Conservation (phyloP, 2,888 invertebrate species). For the Conchocele bisecta region DNA sequence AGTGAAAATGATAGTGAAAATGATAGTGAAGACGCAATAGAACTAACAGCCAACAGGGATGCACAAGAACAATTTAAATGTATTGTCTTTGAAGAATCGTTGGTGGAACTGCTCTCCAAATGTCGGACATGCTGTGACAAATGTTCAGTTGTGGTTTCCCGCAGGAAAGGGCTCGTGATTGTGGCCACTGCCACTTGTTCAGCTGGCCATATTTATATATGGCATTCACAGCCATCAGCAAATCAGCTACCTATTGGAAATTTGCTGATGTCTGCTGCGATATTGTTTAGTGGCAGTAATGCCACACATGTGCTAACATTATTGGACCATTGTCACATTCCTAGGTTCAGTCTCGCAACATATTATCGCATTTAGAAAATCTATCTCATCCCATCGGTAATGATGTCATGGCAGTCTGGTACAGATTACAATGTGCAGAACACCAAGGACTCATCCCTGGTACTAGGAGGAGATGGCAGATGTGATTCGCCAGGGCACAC, state of each 20-base stretch:
- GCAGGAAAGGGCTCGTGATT: too few relatives aligned
- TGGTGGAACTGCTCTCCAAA: too few relatives aligned
- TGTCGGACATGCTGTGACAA: too few relatives aligned
- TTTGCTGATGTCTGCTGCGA: slow-evolving; percentile 3
- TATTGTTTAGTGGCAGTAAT: slow-evolving; percentile 11
- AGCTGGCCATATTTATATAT: background rate
- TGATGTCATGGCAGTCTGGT: background rate
- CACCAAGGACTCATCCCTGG: background rate
- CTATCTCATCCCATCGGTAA: slow-evolving; percentile 10
- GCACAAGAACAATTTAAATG: too few relatives aligned
- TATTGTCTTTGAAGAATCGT: too few relatives aligned
- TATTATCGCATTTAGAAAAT: background rate
- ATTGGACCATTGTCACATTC: background rate
- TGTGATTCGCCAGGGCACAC: slow-evolving; percentile 19
- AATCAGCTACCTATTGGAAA: slow-evolving; percentile 11
- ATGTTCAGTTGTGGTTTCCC: too few relatives aligned
- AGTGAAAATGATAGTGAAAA: background rate
- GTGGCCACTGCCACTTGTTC: too few relatives aligned
- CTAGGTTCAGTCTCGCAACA: background rate
- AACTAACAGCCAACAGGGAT: too few relatives aligned
- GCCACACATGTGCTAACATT: background rate
- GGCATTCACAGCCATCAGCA: slow-evolving; percentile 1
- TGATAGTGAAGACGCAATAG: too few relatives aligned
- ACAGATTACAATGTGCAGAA: background rate
- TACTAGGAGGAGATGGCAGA: slow-evolving; percentile 12